These are phyloP conservation scores for Hyposmocoma kahamanoa DNA, from an alignment of 1,140 invertebrate genomes.

Conservation along the genomic window DNA sequence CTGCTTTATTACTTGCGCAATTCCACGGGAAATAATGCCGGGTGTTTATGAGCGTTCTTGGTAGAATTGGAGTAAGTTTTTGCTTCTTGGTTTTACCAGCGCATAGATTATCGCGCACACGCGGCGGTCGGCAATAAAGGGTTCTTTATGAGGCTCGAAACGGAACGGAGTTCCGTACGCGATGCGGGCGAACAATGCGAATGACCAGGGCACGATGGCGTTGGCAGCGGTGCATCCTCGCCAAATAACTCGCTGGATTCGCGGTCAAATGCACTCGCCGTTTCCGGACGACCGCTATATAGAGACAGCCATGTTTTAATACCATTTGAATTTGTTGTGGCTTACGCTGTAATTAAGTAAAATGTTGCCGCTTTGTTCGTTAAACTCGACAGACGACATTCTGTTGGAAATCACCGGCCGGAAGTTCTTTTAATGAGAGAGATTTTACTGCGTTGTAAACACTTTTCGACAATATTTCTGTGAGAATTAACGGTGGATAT, in stretches of 20 bases:
- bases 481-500: slow-evolving; percentile 5
- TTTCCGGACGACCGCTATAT: slow-evolving; percentile 19
- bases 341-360: slow-evolving; percentile 8
- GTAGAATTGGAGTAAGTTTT: background rate
- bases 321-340: slow-evolving; percentile 12
- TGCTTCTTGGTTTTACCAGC: background rate
- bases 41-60: background rate
- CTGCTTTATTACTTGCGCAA: background rate
- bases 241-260: slow-evolving; percentile 34
- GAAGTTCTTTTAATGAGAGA: too few relatives aligned
- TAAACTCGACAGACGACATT: background rate
- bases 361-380: background rate
- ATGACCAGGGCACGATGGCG: slow-evolving; percentile 34
- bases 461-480: too few relatives aligned
- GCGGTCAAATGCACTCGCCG: slow-evolving; percentile 29
- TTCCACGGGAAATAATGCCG: background rate
- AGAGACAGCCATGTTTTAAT: slow-evolving; percentile 17
- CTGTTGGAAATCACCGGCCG: too few relatives aligned
- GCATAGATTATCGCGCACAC: background rate
- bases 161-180: background rate
- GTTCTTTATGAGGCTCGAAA: slow-evolving; percentile 2
- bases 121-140: background rate
- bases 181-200: background rate
- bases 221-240: slow-evolving; percentile 15
- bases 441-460: too few relatives aligned